A percentile compares a stretch with the other conserved stretches of the same genome.
Evolutionary conservation across 2,113 vertebrate species (phyloP).

Genomic region (Nycticorax nycticorax): DNA sequence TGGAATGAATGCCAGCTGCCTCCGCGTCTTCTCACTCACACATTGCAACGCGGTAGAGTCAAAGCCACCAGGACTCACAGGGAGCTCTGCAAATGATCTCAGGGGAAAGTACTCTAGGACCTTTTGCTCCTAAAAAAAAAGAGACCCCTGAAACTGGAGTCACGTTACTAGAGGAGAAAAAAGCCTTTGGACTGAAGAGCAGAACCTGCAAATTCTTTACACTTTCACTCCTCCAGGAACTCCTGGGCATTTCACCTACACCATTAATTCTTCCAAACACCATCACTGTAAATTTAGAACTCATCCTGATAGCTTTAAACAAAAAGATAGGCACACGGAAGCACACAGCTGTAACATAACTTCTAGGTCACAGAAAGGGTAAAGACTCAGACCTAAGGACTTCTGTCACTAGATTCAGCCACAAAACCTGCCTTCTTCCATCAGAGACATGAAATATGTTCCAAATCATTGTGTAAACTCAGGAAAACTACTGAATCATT

Average conservation of each 20-base stretch:
- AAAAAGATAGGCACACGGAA: background rate
- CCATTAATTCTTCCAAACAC: background rate
- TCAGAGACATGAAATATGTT: background rate
- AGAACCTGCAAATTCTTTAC: background rate
- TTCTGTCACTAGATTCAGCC: background rate
- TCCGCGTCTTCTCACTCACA: background rate
- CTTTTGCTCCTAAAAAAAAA: background rate
- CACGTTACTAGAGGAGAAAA: background rate
- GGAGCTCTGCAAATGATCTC: background rate
- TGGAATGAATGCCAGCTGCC: slow-evolving; percentile 60
- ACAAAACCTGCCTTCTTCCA: background rate
- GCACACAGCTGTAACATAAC: background rate
- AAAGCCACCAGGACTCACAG: background rate
- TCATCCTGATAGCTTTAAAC: background rate
- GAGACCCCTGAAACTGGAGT: background rate
- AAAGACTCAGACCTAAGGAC: background rate
- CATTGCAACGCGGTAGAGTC: background rate
- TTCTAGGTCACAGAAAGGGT: background rate
- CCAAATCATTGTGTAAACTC: background rate
- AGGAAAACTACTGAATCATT: slow-evolving; percentile 13
- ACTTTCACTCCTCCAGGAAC: background rate
- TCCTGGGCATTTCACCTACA: background rate
- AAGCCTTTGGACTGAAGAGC: background rate
- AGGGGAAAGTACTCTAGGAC: background rate
- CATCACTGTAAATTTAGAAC: background rate